These are phyloP conservation scores for Limosa lapponica DNA, from an alignment of 2,797 vertebrate genomes.

Conservation along the genomic window DNA sequence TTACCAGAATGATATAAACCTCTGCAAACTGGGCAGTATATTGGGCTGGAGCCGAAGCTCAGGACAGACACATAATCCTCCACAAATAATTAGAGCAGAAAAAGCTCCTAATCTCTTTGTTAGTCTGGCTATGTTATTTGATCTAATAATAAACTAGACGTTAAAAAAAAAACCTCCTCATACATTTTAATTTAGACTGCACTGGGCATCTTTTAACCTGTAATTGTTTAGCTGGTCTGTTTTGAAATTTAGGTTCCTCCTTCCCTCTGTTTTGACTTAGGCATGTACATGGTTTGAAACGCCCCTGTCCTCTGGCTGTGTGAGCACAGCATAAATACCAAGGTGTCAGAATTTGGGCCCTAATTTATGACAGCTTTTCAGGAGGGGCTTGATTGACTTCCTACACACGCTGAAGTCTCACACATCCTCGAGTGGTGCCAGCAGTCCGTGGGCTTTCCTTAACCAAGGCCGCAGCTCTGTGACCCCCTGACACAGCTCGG, in stretches of 20 bases:
- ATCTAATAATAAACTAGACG: slow-evolving; percentile 29
- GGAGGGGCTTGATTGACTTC: neutral
- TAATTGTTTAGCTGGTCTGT: neutral
- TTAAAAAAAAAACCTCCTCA: neutral
- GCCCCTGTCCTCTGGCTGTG: neutral
- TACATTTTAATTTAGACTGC: neutral
- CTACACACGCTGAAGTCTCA: neutral
- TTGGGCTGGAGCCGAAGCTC: neutral
- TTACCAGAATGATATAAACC: neutral
- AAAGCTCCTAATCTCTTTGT: slow-evolving; percentile 25
- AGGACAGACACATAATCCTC: slow-evolving; percentile 1
- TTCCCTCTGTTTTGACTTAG: neutral
- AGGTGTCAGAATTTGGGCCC: neutral
- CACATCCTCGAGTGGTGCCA: rapidly evolving
- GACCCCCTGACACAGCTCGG: rapidly evolving
- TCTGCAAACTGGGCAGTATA: neutral
- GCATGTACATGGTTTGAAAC: neutral
- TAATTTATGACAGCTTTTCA: neutral
- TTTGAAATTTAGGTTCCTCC: neutral
- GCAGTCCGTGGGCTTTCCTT: neutral
- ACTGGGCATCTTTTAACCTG: neutral
- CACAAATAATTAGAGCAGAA: slow-evolving; percentile 43
- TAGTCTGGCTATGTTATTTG: neutral
- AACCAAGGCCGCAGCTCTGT: neutral
- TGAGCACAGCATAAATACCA: neutral